Evolutionary conservation across 2,797 vertebrate genomes (phyloP).

Genomic region (Ambastaia sidthimunki): DNA sequence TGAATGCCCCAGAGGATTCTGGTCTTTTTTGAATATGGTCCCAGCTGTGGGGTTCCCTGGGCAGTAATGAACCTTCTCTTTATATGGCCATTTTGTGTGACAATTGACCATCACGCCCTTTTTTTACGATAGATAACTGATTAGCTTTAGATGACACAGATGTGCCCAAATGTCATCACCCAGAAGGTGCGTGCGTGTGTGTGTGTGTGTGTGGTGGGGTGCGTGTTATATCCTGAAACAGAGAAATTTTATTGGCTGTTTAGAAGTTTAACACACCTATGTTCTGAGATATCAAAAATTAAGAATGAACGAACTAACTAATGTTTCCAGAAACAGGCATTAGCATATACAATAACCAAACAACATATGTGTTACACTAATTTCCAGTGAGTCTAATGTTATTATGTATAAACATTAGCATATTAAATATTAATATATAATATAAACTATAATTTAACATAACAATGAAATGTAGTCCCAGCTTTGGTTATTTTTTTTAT

Average conservation of each 20-base stretch:
- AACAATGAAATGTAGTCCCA: no score
- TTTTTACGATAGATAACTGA: constrained; percentile 69
- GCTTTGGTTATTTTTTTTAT: no score
- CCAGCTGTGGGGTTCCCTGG: constrained; percentile 70
- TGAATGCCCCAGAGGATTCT: constrained; percentile 35
- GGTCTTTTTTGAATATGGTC: constrained; percentile 59
- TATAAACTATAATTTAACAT: no score
- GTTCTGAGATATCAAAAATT: no score
- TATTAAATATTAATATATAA: no score
- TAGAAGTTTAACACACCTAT: neutral
- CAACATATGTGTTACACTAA: neutral
- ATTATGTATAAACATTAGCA: neutral
- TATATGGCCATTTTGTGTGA: constrained; percentile 45
- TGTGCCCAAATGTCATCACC: constrained; percentile 66
- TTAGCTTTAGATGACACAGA: constrained; percentile 73
- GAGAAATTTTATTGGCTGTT: neutral
- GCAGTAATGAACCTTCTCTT: constrained; percentile 56
- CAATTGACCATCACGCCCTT: constrained; percentile 54
- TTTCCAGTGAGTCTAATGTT: neutral
- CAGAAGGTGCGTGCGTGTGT: constrained; percentile 29
- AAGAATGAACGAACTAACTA: neutral
- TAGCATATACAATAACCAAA: neutral
- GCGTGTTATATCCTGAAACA: constrained; percentile 1
- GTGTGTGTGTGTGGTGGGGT: no score
- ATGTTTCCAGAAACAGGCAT: neutral